Base-by-base conservation (phyloP, 2,888 invertebrate species). In the Serripes groenlandicus region DNA sequence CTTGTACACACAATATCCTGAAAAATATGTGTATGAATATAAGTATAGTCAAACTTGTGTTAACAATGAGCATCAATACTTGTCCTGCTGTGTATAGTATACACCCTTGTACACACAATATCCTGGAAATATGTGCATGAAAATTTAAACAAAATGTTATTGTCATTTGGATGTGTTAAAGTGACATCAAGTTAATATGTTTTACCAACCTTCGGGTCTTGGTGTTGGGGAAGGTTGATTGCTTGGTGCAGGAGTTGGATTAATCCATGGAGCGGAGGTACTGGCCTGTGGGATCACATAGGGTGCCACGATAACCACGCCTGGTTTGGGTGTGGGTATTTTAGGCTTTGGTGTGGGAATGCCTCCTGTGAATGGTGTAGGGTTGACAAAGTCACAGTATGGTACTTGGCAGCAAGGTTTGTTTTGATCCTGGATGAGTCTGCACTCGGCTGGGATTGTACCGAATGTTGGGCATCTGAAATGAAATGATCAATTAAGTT, bases 1-100 rank as follows among this genome's bases (percentile, higher is more conserved):
- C 83, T 89, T 89, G 88, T 90, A 91, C 28, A 86, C 86, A 79
- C 91, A 91, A 79, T 85, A 88, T 58, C 89, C 90, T 91, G 83
- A 3, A 56, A 21, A 49, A n/a, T n/a, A n/a, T n/a, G n/a, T n/a
- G n/a, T n/a, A n/a, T n/a, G n/a, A n/a, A n/a, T n/a, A n/a, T n/a
- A n/a, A n/a, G n/a, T n/a, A n/a, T n/a, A n/a, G n/a, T n/a, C n/a
- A n/a, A n/a, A n/a, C n/a, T n/a, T n/a, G n/a, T n/a, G n/a, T n/a
- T n/a, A n/a, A n/a, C n/a, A n/a, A n/a, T n/a, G n/a, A n/a, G n/a
- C n/a, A n/a, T n/a, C n/a, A n/a, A n/a, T n/a, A n/a, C n/a, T 62
- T 90, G 86, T 34, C 90, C 91, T 70, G 89, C 89, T 26, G 82
- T 86, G 83, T n/a, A n/a, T 89, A 91, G 73, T 89, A 89, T 21